These are phyloP conservation scores for Lepidurus arcticus DNA, from an alignment of 1,140 invertebrate species.

Conservation along the genomic window DNA sequence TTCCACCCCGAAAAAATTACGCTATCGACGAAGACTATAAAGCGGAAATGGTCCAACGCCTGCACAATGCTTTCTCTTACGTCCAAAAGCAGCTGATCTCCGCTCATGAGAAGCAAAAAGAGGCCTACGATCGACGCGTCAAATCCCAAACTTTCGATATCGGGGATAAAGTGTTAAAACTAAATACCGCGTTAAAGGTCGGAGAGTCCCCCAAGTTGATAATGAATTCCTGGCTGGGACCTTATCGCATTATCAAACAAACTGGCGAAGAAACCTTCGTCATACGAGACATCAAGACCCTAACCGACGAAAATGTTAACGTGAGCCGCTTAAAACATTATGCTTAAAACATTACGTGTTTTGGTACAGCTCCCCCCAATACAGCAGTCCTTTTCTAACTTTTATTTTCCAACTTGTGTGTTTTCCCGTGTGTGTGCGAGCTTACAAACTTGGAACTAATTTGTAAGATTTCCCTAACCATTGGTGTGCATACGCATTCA, in stretches of 20 bases:
- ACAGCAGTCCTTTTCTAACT: not conserved
- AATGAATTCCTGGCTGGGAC: no score
- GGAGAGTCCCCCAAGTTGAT: no score
- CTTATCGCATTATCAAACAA: no score
- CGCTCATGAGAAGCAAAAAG: not conserved
- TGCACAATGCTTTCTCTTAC: not conserved
- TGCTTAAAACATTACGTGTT: not conserved
- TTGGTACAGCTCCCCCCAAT: slow-evolving; percentile 4
- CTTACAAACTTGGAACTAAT: not conserved
- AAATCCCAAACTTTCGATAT: not conserved
- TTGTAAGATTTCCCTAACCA: no score
- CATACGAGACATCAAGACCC: not conserved
- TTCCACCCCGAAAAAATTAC: not conserved
- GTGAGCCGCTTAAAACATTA: not conserved
- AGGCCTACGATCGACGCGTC: not conserved
- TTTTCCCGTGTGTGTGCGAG: not conserved
- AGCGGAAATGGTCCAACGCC: not conserved
- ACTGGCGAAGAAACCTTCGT: no score
- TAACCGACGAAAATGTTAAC: not conserved
- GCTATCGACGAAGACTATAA: no score
- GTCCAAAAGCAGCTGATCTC: no score
- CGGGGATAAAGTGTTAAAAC: no score
- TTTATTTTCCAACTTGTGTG: not conserved
- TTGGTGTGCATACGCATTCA: no score
- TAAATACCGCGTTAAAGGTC: no score